Percentiles rank a stretch among this genome's conserved stretches.
These are phyloP conservation scores for Ooceraea biroi DNA, from an alignment of 1,140 invertebrate genomes.

Conservation along the genomic window DNA sequence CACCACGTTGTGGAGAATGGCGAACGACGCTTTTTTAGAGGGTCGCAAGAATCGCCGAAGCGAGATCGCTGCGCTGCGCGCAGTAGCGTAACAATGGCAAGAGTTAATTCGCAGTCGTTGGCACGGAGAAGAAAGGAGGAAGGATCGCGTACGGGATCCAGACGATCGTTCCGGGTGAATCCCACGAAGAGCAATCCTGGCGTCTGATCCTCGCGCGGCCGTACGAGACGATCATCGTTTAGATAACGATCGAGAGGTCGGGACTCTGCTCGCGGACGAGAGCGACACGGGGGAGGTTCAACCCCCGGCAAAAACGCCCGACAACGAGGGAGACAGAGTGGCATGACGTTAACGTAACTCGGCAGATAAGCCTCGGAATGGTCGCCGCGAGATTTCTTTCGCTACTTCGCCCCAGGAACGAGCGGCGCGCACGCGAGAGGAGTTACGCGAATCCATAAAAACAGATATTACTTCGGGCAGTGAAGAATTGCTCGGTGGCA, in stretches of 20 bases:
- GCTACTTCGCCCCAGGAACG: slow-evolving; percentile 5
- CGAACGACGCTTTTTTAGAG: slow-evolving; percentile 32
- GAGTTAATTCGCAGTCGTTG: slow-evolving; percentile 66
- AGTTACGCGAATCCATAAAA: slow-evolving; percentile 37
- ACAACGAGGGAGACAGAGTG: slow-evolving; percentile 43
- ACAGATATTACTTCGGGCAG: slow-evolving; percentile 40
- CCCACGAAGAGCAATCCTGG: slow-evolving; percentile 43
- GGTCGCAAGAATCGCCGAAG: background rate
- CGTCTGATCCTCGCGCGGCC: slow-evolving; percentile 63
- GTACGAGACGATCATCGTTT: slow-evolving; percentile 69
- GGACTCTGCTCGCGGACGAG: slow-evolving; percentile 48
- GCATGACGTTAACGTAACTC: slow-evolving; percentile 56
- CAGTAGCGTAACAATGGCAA: slow-evolving; percentile 69
- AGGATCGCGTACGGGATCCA: slow-evolving; percentile 51
- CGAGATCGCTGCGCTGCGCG: slow-evolving; percentile 15
- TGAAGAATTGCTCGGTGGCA: slow-evolving; percentile 38
- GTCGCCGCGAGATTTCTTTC: slow-evolving; percentile 36
- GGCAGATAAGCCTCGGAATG: slow-evolving; percentile 57
- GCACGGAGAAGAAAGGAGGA: slow-evolving; percentile 17
- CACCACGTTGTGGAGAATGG: slow-evolving; percentile 10
- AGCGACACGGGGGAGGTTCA: slow-evolving; percentile 31
- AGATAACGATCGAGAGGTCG: slow-evolving; percentile 71
- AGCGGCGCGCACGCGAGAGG: slow-evolving; percentile 15
- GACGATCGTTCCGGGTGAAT: slow-evolving; percentile 65
- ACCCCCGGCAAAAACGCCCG: slow-evolving; percentile 33